Conservation (phyloP, 2,797 vertebrate genomes). For the Rhinichthys osculus region DNA sequence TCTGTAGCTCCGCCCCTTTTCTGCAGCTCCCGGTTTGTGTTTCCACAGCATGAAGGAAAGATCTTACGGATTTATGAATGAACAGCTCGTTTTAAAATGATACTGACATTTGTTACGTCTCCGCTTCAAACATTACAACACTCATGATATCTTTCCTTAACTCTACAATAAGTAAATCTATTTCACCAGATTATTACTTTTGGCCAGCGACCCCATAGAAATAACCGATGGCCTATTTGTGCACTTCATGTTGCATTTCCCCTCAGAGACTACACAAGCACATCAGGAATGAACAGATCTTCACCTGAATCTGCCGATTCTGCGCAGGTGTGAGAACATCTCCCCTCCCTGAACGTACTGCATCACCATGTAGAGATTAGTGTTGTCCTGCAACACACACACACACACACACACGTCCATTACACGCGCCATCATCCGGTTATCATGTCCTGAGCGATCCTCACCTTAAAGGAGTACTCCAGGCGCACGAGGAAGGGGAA, state of each 20-base stretch:
- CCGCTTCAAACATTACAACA: no score
- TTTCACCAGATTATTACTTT: no score
- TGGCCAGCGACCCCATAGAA: no score
- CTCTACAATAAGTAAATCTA: no score
- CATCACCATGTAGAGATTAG: constrained; percentile 96
- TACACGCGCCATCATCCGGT: background rate
- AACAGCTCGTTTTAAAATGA: no score
- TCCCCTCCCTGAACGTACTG: constrained; percentile 92
- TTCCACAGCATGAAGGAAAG: no score
- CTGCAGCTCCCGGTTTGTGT: no score
- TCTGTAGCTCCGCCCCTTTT: no score
- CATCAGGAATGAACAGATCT: background rate
- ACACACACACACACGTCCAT: constrained; percentile 25
- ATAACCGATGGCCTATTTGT: background rate
- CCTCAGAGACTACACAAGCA: background rate
- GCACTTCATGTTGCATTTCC: background rate
- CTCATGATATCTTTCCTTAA: no score
- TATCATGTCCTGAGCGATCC: fast-evolving
- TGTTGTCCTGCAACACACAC: constrained; percentile 82
- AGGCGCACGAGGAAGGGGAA: constrained; percentile 91
- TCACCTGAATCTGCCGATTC: constrained; percentile 92
- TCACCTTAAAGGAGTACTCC: constrained; percentile 92
- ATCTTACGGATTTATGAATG: no score
- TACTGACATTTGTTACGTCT: no score
- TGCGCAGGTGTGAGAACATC: constrained; percentile 93